phyloP scores from a whole-genome alignment of 2,888 invertebrate genomes.

The Pristionchus mayeri region DNA sequence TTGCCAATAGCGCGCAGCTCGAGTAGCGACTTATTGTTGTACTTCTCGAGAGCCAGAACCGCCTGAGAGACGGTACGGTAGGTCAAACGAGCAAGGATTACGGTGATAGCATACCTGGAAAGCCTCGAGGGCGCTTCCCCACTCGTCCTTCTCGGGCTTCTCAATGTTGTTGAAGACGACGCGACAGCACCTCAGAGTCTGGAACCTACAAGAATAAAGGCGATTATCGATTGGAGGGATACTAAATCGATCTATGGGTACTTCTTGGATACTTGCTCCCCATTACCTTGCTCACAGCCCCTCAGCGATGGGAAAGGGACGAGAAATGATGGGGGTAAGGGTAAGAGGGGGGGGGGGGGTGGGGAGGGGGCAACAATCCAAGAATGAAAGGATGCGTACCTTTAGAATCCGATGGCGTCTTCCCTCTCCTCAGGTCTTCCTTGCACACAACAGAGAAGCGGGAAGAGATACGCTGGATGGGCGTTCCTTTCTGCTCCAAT shows the following conservation, averaged over 20 bases:
- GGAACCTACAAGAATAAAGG: conserved; percentile 69
- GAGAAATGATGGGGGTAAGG: too few species aligned
- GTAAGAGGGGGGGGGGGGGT: too few species aligned
- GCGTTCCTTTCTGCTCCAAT: conserved; percentile 50
- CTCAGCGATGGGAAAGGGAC: too few species aligned
- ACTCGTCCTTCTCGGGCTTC: conserved; percentile 82
- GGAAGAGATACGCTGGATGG: not conserved
- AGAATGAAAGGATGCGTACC: conserved; percentile 46
- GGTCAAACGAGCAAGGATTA: not conserved
- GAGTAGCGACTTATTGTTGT: conserved; percentile 85
- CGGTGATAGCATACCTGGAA: conserved; percentile 81
- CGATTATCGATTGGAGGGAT: not conserved
- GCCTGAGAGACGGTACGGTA: conserved; percentile 78
- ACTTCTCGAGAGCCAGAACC: conserved; percentile 86
- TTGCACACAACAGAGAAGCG: conserved; percentile 56
- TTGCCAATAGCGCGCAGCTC: conserved; percentile 83
- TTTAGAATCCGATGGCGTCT: conserved; percentile 81
- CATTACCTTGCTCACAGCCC: too few species aligned
- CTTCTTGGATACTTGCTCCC: too few species aligned
- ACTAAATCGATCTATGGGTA: not conserved
- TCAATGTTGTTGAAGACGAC: conserved; percentile 83
- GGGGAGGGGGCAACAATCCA: too few species aligned
- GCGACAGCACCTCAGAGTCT: conserved; percentile 86
- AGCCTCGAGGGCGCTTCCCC: conserved; percentile 84
- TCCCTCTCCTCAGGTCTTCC: conserved; percentile 84